Conservation (phyloP, 2,113 vertebrate species). For the Gobius niger region DNA sequence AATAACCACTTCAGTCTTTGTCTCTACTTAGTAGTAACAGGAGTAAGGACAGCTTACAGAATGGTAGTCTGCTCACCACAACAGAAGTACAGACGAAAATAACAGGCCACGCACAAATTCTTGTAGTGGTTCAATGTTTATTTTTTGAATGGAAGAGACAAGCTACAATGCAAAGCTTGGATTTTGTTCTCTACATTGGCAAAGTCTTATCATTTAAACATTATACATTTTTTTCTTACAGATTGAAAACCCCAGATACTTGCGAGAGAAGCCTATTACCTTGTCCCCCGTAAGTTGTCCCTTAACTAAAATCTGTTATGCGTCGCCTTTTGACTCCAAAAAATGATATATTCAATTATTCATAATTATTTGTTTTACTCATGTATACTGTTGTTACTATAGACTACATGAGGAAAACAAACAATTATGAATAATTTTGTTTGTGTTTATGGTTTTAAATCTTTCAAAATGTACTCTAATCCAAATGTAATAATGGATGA, state of each 20-base stretch:
- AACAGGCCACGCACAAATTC: constrained; percentile 61
- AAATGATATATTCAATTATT: background rate
- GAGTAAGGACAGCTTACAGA: constrained; percentile 60
- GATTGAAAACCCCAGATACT: constrained; percentile 92
- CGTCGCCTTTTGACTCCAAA: background rate
- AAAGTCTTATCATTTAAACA: constrained; percentile 46
- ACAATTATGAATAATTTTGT: too few relatives aligned
- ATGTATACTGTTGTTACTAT: too few relatives aligned
- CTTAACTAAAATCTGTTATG: background rate
- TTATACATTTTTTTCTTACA: constrained; percentile 72
- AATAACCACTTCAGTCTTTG: constrained; percentile 55
- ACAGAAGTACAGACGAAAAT: constrained; percentile 67
- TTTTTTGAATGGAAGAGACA: constrained; percentile 69
- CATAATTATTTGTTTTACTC: too few relatives aligned
- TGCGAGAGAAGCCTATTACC: constrained; percentile 83
- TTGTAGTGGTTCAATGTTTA: constrained; percentile 60
- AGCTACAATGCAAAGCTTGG: constrained; percentile 56
- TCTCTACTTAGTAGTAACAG: constrained; percentile 47
- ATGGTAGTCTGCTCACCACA: constrained; percentile 69
- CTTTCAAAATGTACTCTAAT: too few relatives aligned
- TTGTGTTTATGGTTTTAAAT: too few relatives aligned
- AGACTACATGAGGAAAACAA: too few relatives aligned
- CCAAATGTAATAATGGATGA: too few relatives aligned
- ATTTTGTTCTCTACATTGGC: constrained; percentile 64
- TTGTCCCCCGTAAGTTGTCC: constrained; percentile 83